Base-by-base conservation (phyloP, 2,797 vertebrate genomes). In the Podarcis siculus region DNA sequence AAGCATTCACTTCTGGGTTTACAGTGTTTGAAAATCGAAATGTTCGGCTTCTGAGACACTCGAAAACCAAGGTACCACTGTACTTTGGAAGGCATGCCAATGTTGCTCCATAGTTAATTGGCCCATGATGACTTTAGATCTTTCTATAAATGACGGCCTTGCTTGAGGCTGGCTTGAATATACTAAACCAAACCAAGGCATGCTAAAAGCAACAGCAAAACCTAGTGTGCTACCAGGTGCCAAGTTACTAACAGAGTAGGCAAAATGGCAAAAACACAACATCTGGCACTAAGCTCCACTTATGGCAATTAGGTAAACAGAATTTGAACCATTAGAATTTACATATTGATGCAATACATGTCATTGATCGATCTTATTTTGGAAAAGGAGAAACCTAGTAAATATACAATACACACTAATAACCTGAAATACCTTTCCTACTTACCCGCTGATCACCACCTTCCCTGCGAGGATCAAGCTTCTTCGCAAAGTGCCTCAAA, bases 401-500 rank as follows among this genome's bases (percentile, higher is more conserved):
- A 87, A 76, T 89, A 72, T 73, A 30, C 23, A 0, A 55, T 86
- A 19, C 0, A 1, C 67, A 84, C 58, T 90, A 64, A 73, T 64
- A 84, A 86, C 85, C 83, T 75, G 85, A 83, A 71, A 89, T 69
- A 91, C 25, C 85, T 77, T 89, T 1, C 93, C 49, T 55, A 96
- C 98, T 98, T 98, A 99, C 99, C 98, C 98, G 97, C 95, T 99
- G 98, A 95, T 99, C 99, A 23, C 99, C 99, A 75, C 99, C 99
- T 97, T 99, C 99, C 85, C 98, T 97, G 91, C 99, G 98, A 91
- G 99, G 99, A 94, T 99, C 99, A 84, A 98, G 98, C 95, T 99
- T 99, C 98, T 99, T 99, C 88, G 98, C 97, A 90, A 99, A 99
- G 96, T 99, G 99, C 92, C 98, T 97, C 97, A 99, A 95, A 96